Conservation (phyloP, 2,888 invertebrate genomes). For the Leistus spinibarbis region DNA sequence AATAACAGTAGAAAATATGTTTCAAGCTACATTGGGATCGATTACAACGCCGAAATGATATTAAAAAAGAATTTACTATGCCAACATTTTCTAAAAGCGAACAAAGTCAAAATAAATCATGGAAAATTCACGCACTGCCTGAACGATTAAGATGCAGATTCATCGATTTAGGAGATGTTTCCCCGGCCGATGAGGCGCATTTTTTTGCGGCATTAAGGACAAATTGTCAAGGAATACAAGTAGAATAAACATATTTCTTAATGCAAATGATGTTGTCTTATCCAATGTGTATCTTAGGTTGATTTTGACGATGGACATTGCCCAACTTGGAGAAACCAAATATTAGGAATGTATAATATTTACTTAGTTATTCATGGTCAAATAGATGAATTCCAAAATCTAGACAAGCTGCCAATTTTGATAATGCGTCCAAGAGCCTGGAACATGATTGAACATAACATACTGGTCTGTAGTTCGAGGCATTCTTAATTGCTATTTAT, state of each 20-base stretch:
- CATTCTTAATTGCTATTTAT: not conserved
- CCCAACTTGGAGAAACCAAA: conserved; percentile 73
- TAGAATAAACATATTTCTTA: conserved; percentile 45
- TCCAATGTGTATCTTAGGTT: conserved; percentile 47
- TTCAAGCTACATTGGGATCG: conserved; percentile 51
- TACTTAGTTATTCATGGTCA: conserved; percentile 62
- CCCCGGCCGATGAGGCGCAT: conserved; percentile 65
- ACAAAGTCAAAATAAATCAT: conserved; percentile 58
- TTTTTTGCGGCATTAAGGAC: conserved; percentile 62
- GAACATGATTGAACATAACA: conserved; percentile 74
- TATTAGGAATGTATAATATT: conserved; percentile 67
- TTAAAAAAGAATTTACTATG: conserved; percentile 51
- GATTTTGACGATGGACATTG: conserved; percentile 78
- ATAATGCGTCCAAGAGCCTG: conserved; percentile 75
- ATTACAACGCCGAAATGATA: conserved; percentile 53
- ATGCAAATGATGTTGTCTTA: not conserved
- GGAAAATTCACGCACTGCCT: conserved; percentile 67
- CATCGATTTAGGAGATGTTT: conserved; percentile 70
- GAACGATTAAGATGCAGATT: conserved; percentile 63
- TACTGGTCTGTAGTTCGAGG: conserved; percentile 60
- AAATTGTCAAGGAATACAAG: conserved; percentile 67
- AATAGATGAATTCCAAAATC: conserved; percentile 60
- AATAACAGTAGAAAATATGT: not conserved
- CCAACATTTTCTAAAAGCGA: conserved; percentile 58
- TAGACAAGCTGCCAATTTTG: conserved; percentile 64